Percentiles rank a stretch among this genome's conserved stretches.
phyloP scores from a whole-genome alignment of 2,888 invertebrate genomes.

The Thumatha senex region DNA sequence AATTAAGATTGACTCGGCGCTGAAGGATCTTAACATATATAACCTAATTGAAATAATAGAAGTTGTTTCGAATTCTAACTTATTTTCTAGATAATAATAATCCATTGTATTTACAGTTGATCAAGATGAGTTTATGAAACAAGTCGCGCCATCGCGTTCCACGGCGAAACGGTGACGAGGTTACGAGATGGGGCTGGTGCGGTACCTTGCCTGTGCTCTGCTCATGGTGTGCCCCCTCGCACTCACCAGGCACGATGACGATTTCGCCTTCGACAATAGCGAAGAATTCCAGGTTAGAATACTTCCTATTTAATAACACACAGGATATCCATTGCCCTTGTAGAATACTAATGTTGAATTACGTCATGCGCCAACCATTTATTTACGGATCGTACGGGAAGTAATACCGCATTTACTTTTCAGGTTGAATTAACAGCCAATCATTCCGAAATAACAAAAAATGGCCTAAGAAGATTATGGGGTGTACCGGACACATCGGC shows the following conservation, averaged over 20 bases:
- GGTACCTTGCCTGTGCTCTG: constrained; percentile 63
- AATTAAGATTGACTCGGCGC: too few relatives aligned
- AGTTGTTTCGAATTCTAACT: too few relatives aligned
- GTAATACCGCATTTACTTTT: constrained; percentile 29
- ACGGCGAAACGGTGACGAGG: constrained; percentile 33
- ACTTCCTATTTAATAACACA: constrained; percentile 11
- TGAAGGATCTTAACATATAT: too few relatives aligned
- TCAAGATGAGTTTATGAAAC: constrained; percentile 72
- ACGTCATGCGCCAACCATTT: constrained; percentile 22
- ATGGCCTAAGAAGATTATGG: constrained; percentile 81
- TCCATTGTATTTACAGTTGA: constrained; percentile 51
- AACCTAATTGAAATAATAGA: too few relatives aligned
- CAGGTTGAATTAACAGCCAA: constrained; percentile 76
- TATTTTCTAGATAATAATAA: not conserved
- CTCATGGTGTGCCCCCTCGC: constrained; percentile 72
- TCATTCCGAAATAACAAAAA: constrained; percentile 76
- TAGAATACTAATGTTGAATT: constrained; percentile 33
- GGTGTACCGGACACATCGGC: constrained; percentile 86
- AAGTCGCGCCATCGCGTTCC: constrained; percentile 26
- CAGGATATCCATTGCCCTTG: constrained; percentile 30
- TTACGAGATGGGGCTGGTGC: constrained; percentile 61
- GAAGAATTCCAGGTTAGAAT: constrained; percentile 72
- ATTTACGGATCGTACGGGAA: constrained; percentile 3
- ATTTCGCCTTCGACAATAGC: constrained; percentile 79
- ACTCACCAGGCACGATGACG: constrained; percentile 74